A percentile compares a stretch with the other conserved stretches of the same genome.
Evolutionary conservation across 2,888 invertebrate genomes (phyloP).

Genomic region (Abscondita cerata): DNA sequence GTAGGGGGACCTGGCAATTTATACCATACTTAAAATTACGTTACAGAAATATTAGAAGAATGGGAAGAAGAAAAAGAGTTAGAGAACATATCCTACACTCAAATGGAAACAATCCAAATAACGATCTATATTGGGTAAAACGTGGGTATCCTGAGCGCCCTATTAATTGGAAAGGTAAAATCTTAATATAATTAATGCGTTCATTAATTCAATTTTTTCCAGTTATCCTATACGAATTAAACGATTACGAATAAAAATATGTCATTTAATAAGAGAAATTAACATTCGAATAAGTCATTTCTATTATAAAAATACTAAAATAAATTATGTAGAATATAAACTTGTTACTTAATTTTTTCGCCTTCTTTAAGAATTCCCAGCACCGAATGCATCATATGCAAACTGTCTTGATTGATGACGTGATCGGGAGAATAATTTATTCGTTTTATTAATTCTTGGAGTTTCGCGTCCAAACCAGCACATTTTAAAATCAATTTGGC

Average conservation of each 20-base stretch:
- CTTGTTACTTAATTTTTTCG: conserved; percentile 14
- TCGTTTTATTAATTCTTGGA: conserved; percentile 60
- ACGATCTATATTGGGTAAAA: conserved; percentile 24
- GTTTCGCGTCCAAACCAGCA: conserved; percentile 59
- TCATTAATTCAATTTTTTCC: too few relatives aligned
- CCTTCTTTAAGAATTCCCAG: conserved; percentile 48
- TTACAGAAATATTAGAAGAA: background rate
- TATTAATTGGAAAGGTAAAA: conserved; percentile 24
- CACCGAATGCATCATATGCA: conserved; percentile 52
- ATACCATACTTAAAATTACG: too few relatives aligned
- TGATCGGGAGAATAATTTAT: conserved; percentile 52
- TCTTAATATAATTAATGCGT: background rate
- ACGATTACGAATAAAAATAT: background rate
- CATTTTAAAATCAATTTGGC: conserved; percentile 65
- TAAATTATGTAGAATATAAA: conserved; percentile 2
- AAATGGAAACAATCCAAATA: conserved; percentile 23
- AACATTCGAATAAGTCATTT: background rate
- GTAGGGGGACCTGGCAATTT: too few relatives aligned
- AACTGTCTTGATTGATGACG: conserved; percentile 46
- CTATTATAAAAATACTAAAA: conserved; percentile 6
- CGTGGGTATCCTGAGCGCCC: conserved; percentile 18
- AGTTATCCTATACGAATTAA: conserved; percentile 5
- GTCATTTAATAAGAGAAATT: too few relatives aligned
- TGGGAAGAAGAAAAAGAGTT: background rate
- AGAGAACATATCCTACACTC: background rate